Conservation (phyloP, 2,113 vertebrate species). For the Garra rufa region DNA sequence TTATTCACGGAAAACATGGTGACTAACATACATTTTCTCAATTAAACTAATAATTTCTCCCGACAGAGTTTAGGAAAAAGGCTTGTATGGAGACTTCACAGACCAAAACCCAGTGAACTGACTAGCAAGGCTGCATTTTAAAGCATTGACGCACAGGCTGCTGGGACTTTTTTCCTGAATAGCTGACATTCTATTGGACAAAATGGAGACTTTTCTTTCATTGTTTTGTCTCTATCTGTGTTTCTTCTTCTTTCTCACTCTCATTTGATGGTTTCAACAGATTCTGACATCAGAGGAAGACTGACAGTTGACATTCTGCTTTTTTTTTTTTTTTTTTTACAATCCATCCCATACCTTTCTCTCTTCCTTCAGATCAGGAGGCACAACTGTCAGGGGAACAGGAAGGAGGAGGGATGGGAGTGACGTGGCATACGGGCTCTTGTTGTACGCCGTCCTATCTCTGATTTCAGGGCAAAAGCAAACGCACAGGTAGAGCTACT, state of each 20-base stretch:
- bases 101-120: background rate
- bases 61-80: background rate
- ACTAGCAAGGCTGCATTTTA: background rate
- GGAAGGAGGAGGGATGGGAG: constrained; percentile 25
- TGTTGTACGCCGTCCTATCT: constrained; percentile 49
- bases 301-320: constrained; percentile 83
- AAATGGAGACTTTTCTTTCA: constrained; percentile 52
- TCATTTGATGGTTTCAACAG: constrained; percentile 72
- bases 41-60: background rate
- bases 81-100: background rate
- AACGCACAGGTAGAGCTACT: constrained; percentile 30
- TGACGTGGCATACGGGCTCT: constrained; percentile 26
- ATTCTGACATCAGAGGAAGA: constrained; percentile 72
- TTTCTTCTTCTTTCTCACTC: constrained; percentile 56
- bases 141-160: background rate
- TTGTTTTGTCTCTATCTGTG: constrained; percentile 49
- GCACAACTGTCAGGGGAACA: constrained; percentile 73
- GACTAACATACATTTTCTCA: background rate
- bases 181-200: constrained; percentile 44
- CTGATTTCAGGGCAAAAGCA: constrained; percentile 44
- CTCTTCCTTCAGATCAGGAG: constrained; percentile 66
- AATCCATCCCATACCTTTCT: constrained; percentile 70
- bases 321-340: constrained; percentile 77
- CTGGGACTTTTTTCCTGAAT: constrained; percentile 49
- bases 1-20: background rate